These are phyloP conservation scores for Steatocranus sp. DNA, from an alignment of 2,797 vertebrate species.

Conservation along the genomic window DNA sequence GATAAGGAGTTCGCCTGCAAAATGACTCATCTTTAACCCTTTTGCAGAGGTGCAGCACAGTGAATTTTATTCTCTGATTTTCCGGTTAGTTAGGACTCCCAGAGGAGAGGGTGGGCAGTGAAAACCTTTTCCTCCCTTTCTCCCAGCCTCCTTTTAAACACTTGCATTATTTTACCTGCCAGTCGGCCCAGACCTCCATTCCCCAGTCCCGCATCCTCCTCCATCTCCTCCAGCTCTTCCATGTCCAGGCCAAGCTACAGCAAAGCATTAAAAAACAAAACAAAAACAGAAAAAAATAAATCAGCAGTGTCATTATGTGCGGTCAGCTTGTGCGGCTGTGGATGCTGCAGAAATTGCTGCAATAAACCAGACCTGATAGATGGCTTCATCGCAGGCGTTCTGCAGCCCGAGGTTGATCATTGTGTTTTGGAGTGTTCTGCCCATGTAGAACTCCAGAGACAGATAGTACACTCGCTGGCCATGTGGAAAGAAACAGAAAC, in stretches of 20 bases:
- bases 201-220: constrained; percentile 94
- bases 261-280: neutral
- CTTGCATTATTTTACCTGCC: constrained; percentile 78
- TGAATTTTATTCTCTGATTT: neutral
- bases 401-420: constrained; percentile 98
- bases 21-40: neutral
- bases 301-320: neutral
- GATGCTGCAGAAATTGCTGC: neutral
- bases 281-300: neutral
- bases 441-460: constrained; percentile 98
- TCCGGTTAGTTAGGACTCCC: neutral
- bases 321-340: neutral
- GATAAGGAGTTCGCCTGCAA: neutral
- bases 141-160: neutral
- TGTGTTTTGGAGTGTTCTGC: constrained; percentile 92
- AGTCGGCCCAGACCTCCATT: constrained; percentile 95
- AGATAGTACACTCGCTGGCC: constrained; percentile 93
- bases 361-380: constrained; percentile 86
- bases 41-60: neutral
- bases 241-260: constrained; percentile 93
- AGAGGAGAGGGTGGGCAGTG: no score
- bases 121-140: neutral
- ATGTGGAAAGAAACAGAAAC: neutral
- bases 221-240: constrained; percentile 96
- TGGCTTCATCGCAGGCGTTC: constrained; percentile 94